These are phyloP conservation scores for Rhodinocichla rosea DNA, from an alignment of 2,113 vertebrate genomes.

Conservation along the genomic window DNA sequence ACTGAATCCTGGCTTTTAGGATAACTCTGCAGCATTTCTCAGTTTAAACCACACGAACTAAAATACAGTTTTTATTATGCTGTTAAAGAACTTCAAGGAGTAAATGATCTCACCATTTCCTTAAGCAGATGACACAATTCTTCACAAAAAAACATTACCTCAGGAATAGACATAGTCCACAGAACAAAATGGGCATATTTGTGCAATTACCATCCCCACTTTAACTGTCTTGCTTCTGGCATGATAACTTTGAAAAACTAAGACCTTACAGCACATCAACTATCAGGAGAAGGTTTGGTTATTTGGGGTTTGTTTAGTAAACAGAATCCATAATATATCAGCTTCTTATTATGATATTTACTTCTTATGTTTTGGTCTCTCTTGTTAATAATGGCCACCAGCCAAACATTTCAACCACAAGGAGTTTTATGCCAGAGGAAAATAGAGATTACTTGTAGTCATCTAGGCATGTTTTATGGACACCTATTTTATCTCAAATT, in stretches of 20 bases:
- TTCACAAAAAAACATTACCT: neutral
- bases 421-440: neutral
- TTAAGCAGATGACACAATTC: slow-evolving; percentile 26
- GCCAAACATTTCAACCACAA: neutral
- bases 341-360: neutral
- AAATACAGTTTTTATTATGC: slow-evolving; percentile 39
- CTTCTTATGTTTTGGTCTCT: neutral
- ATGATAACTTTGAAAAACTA: neutral
- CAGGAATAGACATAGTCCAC: neutral
- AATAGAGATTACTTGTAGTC: neutral
- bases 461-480: neutral
- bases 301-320: neutral
- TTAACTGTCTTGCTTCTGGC: neutral
- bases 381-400: neutral
- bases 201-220: neutral
- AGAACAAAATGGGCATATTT: neutral
- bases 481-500: neutral
- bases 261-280: neutral
- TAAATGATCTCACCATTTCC: slow-evolving; percentile 49
- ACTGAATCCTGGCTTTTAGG: neutral
- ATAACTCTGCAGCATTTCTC: neutral
- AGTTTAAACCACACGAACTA: neutral
- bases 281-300: neutral
- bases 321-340: neutral
- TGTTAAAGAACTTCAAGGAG: slow-evolving; percentile 51